Conservation (phyloP, 2,797 vertebrate genomes). For the Brachyrhaphis roseni region DNA sequence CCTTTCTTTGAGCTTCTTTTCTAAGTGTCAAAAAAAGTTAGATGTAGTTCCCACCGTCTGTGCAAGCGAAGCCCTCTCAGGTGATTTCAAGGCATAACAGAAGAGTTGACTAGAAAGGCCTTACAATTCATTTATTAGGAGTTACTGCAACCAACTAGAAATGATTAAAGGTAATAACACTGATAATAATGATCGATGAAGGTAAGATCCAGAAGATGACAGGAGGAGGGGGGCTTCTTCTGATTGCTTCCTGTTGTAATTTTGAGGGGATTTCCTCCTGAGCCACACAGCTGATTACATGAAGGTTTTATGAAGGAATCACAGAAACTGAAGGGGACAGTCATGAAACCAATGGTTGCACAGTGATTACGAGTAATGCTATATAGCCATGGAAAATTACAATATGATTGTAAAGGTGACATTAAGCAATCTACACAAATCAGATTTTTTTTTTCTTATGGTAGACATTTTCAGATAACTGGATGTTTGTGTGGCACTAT, state of each 20-base stretch:
- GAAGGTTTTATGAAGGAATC: background rate
- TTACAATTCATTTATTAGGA: background rate
- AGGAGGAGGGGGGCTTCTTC: conserved; percentile 12
- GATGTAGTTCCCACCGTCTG: too few relatives aligned
- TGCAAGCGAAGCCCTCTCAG: background rate
- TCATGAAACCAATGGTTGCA: background rate
- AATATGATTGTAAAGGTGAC: background rate
- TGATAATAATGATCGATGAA: background rate
- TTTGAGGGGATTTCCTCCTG: conserved; percentile 68
- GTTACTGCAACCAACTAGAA: background rate
- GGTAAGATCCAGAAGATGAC: background rate
- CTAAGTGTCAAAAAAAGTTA: too few relatives aligned
- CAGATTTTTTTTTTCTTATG: background rate
- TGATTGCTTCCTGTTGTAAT: conserved; percentile 61
- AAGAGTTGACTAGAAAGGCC: background rate
- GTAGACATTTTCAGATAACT: conserved; percentile 41
- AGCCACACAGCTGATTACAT: conserved; percentile 62
- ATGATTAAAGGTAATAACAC: background rate
- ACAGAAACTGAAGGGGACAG: background rate
- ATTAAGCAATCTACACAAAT: background rate
- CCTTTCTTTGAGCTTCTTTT: too few relatives aligned
- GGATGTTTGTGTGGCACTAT: conserved; percentile 26
- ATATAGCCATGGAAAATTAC: background rate
- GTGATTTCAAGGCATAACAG: background rate
- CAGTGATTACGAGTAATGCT: background rate